Evolutionary conservation across 1,140 invertebrate genomes (phyloP), one percentile per base, ranked within the genome.

Genomic region (Akabosia matsudoensis): DNA sequence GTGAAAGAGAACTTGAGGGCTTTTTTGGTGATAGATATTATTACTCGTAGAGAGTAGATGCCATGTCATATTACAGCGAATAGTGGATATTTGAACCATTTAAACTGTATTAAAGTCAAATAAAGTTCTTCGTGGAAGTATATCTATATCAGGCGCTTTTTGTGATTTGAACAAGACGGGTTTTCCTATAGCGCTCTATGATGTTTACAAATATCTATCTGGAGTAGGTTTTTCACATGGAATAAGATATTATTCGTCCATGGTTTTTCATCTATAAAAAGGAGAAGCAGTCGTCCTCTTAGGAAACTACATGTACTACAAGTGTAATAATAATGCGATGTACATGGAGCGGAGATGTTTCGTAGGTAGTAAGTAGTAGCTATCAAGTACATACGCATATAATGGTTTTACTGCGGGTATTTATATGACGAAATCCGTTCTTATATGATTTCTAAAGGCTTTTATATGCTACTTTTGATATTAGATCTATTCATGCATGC

Each of bases 31-130:
- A 67, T 67, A 67, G 61, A 67, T 67, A 28, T 67, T 67, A 67
- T 61, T 61, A 61, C 54, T 61, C 24, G 54, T 61, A 22, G 4
- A 61, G 54, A 61, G 3, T 61, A 61, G 54, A 61, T 67, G 61
- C 61, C 61, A 67, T 67, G 61, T 30, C 61, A 67, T 67, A 67
- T 67, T 67, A 67, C 61, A 30, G 31, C 26, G 61, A 31, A 67
- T 67, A 67, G 24, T 67, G 61, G 61, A 67, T 67, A 67, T 67
- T n/a, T 30, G 28, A 67, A 67, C 61, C 61, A 67, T 67, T 67
- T 67, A 67, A 67, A 67, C 61, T 28, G 61, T 67, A 67, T 67
- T 67, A 67, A 67, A 67, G 61, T 67, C 61, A 67, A 67, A 67
- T 67, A 67, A n/a, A 67, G 61, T 67, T 30, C 24, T n/a, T n/a